Evolutionary conservation across 1,140 invertebrate genomes (phyloP).

Genomic region (Pogonomyrmex barbatus): DNA sequence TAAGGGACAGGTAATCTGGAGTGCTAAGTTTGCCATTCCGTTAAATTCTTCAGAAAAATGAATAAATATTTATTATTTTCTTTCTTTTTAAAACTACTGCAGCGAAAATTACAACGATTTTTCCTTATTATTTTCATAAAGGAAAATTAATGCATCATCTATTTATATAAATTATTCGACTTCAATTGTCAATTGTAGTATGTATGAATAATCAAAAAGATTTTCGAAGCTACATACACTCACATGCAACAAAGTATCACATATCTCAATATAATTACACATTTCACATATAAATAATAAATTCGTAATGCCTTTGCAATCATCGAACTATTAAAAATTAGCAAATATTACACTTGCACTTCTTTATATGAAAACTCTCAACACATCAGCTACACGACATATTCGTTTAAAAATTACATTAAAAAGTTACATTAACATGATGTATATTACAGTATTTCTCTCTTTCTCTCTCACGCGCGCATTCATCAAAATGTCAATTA

Average conservation of each 20-base stretch:
- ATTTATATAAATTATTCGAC: conserved; percentile 29
- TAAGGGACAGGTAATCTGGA: conserved; percentile 49
- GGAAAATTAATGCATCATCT: conserved; percentile 58
- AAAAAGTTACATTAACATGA: conserved; percentile 32
- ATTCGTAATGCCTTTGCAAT: conserved; percentile 63
- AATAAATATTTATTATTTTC: conserved; percentile 69
- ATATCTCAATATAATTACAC: conserved; percentile 58
- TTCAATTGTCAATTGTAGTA: conserved; percentile 38
- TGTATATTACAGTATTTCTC: not conserved
- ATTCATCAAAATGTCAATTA: conserved; percentile 19
- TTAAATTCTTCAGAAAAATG: conserved; percentile 56
- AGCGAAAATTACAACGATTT: conserved; percentile 52
- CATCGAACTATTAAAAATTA: conserved; percentile 63
- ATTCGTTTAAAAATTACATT: conserved; percentile 31
- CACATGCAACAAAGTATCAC: conserved; percentile 62
- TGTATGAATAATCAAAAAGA: conserved; percentile 48
- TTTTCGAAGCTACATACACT: conserved; percentile 62
- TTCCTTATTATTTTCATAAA: conserved; percentile 28
- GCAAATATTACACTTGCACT: conserved; percentile 65
- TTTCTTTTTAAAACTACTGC: conserved; percentile 35
- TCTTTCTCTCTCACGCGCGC: not conserved
- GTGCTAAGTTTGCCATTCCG: conserved; percentile 23
- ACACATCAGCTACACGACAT: not conserved
- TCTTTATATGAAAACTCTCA: conserved; percentile 8
- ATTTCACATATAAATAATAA: conserved; percentile 72